These are phyloP conservation scores for Drosophila subsilvestris DNA, from an alignment of 2,888 invertebrate species.

Conservation along the genomic window DNA sequence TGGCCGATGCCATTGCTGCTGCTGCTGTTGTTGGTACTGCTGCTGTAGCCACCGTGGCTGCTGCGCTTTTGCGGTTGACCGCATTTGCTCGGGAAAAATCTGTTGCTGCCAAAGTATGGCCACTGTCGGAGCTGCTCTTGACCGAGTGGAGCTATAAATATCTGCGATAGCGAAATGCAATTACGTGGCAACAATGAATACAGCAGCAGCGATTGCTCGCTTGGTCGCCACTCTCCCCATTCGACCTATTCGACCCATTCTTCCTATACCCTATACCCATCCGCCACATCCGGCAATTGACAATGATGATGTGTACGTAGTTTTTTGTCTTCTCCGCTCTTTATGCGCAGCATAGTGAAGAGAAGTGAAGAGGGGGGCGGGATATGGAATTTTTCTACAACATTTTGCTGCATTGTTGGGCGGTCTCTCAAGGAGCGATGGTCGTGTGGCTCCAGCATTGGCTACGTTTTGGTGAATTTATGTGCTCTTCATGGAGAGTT, in stretches of 20 bases:
- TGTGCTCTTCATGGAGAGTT: conserved; percentile 77
- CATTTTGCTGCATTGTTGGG: conserved; percentile 67
- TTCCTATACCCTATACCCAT: conserved; percentile 1
- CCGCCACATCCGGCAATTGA: conserved; percentile 74
- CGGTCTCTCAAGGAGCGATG: conserved; percentile 55
- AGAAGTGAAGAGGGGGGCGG: conserved; percentile 15
- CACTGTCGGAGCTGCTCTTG: conserved; percentile 71
- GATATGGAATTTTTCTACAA: conserved; percentile 62
- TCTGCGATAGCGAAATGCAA: conserved; percentile 83
- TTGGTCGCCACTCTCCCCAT: conserved; percentile 41
- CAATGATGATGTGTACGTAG: conserved; percentile 78
- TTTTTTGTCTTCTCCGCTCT: conserved; percentile 72
- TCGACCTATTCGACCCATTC: conserved; percentile 12
- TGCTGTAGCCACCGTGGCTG: conserved; percentile 26
- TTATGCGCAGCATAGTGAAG: conserved; percentile 46
- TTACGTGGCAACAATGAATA: conserved; percentile 83
- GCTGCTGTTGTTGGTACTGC: background rate
- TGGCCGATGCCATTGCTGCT: background rate
- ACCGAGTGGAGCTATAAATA: conserved; percentile 83
- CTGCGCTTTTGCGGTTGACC: conserved; percentile 82
- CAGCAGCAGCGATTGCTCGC: conserved; percentile 71
- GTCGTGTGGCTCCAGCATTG: conserved; percentile 39
- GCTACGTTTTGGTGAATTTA: conserved; percentile 74
- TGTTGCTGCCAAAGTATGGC: conserved; percentile 73
- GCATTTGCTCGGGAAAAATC: conserved; percentile 80